Evolutionary conservation across 2,888 invertebrate species (phyloP), one percentile per base, ranked within the genome.

Genomic region (Nycteola revayana): DNA sequence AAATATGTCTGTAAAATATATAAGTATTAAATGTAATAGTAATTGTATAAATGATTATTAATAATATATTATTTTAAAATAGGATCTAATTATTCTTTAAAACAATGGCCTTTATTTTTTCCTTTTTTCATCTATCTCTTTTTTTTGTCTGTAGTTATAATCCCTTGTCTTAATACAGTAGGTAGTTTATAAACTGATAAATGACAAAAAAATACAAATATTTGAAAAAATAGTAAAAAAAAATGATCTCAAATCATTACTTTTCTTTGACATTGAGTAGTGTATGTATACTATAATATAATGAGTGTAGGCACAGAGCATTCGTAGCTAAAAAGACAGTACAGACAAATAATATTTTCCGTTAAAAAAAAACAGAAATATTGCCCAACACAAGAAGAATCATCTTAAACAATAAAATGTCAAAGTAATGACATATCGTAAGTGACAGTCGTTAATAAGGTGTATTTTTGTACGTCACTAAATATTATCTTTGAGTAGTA

Each of bases 161-260:
- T 69, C 63, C 63, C 50, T 66, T 70, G 60, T 66, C 49, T 53
- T 61, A 56, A 55, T 63, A 58, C 55, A 45, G 51, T 64, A 47
- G 36, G 51, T 64, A 47, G 36, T 42, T 27, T 37, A 50, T 68
- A 75, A 75, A 70, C 48, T 47, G 57, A 66, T 67, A 77, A 76
- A 76, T 68, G 60, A 73, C 66, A 77, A 77, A 82, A 82, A 79
- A 71, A 61, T 68, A 77, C 62, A 81, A 73, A 76, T 65, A 48
- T 59, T 60, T 36, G 54, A 75, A 78, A 78, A 78, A 69, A 62
- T 44, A 2, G 28, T 28, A 59, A 57, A 66, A 82, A 79, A 81
- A 81, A 75, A 75, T 69, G 82, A 82, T 82, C 82, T 83, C 82
- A 75, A 60, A 49, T 63, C 18, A 33, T n/a, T 44, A 37, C 31